Evolutionary conservation across 2,888 invertebrate genomes (phyloP), one percentile per base, ranked within the genome.

Genomic region (Dryocosmus kuriphilus): DNA sequence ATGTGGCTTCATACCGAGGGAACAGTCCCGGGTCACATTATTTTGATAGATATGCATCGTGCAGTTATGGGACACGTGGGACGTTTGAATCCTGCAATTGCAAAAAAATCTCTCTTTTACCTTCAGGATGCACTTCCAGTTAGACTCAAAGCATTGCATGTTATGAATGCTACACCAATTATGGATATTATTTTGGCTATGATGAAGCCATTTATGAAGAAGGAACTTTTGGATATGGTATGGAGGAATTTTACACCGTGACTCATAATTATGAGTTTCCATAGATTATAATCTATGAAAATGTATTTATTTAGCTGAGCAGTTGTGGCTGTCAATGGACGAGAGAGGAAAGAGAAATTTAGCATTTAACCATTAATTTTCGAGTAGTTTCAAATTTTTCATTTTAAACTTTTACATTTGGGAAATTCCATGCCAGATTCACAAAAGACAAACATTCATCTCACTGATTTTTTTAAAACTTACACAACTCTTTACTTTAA

Each of bases 111-210:
- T 83, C 91, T 96, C 5, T 94, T 92, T 85, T 96, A 93, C 85
- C 88, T 96, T 46, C 95, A 95, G 94, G 95, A 96, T 89, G 95
- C 94, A 5, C 93, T 95, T 92, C 93, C 96, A 0, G 92, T 95
- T 14, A 93, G 95, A 51, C 89, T 96, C 6, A 94, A 94, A 85
- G 94, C 93, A 1, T 92, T 96, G 5, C 95, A 96, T 88, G 94
- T 95, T 81, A 88, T 95, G 74, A 96, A 95, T 87, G 94, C 94
- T 0, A 94, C 95, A 0, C 91, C 93, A 4, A 94, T 95, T 84
- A 94, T 96, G 92, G 96, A 96, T 85, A 94, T 94, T 85, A 86
- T 96, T 73, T 87, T 96, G 92, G 93, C 94, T 80, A 86, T 96
- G 76, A 92, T 95, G 90, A 94, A 92, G 85, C 96, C 96, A 0